Evolutionary conservation across 2,888 invertebrate species (phyloP).

Genomic region (Anarsia innoxiella): DNA sequence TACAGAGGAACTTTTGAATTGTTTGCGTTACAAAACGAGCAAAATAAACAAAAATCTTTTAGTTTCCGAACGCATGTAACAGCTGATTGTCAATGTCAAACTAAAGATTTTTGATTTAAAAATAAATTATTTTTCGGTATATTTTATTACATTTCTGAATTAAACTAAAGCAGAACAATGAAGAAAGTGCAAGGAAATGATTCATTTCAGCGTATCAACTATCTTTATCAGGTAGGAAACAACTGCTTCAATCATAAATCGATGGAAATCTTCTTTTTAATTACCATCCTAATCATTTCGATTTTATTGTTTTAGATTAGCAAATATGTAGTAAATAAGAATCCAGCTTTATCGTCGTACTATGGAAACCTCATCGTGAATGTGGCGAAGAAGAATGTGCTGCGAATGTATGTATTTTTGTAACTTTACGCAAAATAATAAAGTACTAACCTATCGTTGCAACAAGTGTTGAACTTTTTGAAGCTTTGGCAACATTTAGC

Average conservation of each 20-base stretch:
- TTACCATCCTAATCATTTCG: too few relatives aligned
- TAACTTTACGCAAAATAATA: background rate
- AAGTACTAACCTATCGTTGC: too few relatives aligned
- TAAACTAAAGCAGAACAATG: slow-evolving; percentile 30
- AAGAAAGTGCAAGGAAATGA: slow-evolving; percentile 79
- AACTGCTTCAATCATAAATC: background rate
- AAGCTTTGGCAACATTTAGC: too few relatives aligned
- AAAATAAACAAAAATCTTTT: background rate
- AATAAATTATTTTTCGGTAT: background rate
- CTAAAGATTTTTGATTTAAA: too few relatives aligned
- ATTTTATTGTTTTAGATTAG: slow-evolving; percentile 64
- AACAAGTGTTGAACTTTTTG: too few relatives aligned
- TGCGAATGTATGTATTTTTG: slow-evolving; percentile 69
- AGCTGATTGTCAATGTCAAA: slow-evolving; percentile 11
- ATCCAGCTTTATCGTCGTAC: slow-evolving; percentile 64
- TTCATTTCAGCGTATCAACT: slow-evolving; percentile 81
- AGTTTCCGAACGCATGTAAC: background rate
- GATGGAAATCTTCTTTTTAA: too few relatives aligned
- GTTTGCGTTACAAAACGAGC: background rate
- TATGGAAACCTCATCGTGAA: slow-evolving; percentile 72
- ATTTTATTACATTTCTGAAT: background rate
- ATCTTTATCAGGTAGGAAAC: slow-evolving; percentile 77
- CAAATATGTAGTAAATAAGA: slow-evolving; percentile 50
- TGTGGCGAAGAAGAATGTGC: slow-evolving; percentile 76
- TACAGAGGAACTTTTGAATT: too few relatives aligned